These are phyloP conservation scores for Cyanoramphus novaezelandiae DNA, from an alignment of 2,113 vertebrate species.

Conservation along the genomic window DNA sequence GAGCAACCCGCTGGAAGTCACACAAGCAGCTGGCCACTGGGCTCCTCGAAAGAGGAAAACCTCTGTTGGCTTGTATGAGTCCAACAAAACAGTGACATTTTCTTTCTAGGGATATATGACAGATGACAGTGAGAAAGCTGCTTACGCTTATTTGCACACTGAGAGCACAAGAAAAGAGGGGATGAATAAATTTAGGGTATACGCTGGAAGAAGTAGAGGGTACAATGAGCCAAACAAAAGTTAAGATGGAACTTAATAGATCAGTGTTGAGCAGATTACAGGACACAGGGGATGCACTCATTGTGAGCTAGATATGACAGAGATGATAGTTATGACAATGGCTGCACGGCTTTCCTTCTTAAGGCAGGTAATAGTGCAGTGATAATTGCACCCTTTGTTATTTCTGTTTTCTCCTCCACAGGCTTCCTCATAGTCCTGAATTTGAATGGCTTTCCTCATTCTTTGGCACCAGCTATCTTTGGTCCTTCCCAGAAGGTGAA, in stretches of 20 bases:
- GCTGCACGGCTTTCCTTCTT: not conserved
- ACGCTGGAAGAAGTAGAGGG: not conserved
- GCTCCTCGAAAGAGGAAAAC: not conserved
- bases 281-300: not conserved
- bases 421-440: rapidly evolving
- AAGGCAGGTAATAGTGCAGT: not conserved
- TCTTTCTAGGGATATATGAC: not conserved
- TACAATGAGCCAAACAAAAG: not conserved
- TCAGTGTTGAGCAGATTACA: not conserved
- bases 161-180: not conserved
- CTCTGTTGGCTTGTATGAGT: not conserved
- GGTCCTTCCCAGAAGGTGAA: not conserved
- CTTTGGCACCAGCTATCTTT: not conserved
- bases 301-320: not conserved
- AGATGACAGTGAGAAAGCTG: not conserved
- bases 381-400: not conserved
- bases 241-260: not conserved
- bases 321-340: rapidly evolving
- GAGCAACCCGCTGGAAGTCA: not conserved
- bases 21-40: not conserved
- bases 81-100: not conserved
- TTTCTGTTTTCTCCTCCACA: not conserved
- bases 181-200: not conserved
- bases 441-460: not conserved
- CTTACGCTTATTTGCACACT: not conserved